phyloP scores from a whole-genome alignment of 2,888 invertebrate genomes.

The Junonia oenone region DNA sequence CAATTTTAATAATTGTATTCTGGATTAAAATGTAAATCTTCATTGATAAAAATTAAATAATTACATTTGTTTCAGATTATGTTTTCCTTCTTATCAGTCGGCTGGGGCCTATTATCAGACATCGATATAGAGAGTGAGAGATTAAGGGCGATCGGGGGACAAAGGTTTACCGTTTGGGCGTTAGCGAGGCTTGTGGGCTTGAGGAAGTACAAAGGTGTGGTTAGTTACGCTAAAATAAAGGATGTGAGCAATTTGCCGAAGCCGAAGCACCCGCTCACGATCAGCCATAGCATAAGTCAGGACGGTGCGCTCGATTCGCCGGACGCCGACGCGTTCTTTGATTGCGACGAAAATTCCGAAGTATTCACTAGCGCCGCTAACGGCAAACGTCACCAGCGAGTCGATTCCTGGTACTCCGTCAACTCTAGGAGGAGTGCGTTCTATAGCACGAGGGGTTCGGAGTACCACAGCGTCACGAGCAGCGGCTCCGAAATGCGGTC shows the following conservation, averaged over 20 bases:
- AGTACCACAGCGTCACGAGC: constrained; percentile 87
- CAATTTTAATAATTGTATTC: too few species aligned
- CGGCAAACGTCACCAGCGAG: constrained; percentile 76
- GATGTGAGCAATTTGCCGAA: constrained; percentile 64
- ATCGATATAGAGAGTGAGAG: constrained; percentile 99
- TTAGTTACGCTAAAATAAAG: constrained; percentile 88
- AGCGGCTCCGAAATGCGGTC: constrained; percentile 67
- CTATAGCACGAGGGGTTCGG: constrained; percentile 87
- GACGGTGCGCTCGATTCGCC: constrained; percentile 72
- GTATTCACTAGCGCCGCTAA: constrained; percentile 57
- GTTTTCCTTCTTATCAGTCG: constrained; percentile 96
- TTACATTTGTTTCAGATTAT: constrained; percentile 79
- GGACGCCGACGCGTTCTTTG: constrained; percentile 72
- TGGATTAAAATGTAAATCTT: too few species aligned
- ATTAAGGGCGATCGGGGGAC: constrained; percentile 92
- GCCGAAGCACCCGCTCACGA: constrained; percentile 56
- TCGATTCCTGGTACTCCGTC: constrained; percentile 92
- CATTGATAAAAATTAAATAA: neutral
- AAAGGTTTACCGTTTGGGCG: constrained; percentile 94
- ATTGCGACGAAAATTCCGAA: constrained; percentile 66
- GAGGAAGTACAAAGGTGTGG: constrained; percentile 89
- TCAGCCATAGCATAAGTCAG: constrained; percentile 71
- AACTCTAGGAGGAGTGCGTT: constrained; percentile 88
- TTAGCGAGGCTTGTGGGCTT: constrained; percentile 90
- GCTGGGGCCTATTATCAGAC: constrained; percentile 98